Evolutionary conservation across 2,797 vertebrate species (phyloP).

Genomic region (Momotus momota): DNA sequence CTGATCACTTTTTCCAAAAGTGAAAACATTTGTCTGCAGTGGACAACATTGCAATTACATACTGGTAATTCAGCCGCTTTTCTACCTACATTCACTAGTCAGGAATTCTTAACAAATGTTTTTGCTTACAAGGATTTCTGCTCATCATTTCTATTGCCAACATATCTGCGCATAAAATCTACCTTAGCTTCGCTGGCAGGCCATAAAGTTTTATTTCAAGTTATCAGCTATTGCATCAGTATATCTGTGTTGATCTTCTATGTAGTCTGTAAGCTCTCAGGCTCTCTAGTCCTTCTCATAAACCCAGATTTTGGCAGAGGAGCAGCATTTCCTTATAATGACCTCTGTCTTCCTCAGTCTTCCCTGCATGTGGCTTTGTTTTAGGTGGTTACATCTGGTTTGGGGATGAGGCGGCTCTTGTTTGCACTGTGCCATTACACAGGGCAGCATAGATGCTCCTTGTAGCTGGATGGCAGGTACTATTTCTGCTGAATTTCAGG

Average conservation of each 20-base stretch:
- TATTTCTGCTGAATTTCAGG: neutral
- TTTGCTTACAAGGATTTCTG: neutral
- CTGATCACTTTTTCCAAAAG: neutral
- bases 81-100: neutral
- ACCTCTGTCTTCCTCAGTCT: neutral
- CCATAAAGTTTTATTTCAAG: neutral
- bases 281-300: neutral
- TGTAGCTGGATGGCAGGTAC: neutral
- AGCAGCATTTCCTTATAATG: neutral
- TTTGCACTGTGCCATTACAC: conserved; percentile 1
- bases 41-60: neutral
- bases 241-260: neutral
- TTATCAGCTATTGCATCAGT: neutral
- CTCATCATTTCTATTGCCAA: neutral
- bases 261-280: neutral
- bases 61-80: neutral
- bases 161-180: neutral
- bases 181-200: neutral
- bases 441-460: neutral
- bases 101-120: neutral
- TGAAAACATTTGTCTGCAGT: neutral
- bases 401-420: neutral
- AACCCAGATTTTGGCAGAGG: neutral
- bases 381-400: neutral
- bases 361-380: neutral